A percentile compares a stretch with the other conserved stretches of the same genome.
Conservation (phyloP, 2,797 vertebrate species). For the Oceanodroma leucorhoa region DNA sequence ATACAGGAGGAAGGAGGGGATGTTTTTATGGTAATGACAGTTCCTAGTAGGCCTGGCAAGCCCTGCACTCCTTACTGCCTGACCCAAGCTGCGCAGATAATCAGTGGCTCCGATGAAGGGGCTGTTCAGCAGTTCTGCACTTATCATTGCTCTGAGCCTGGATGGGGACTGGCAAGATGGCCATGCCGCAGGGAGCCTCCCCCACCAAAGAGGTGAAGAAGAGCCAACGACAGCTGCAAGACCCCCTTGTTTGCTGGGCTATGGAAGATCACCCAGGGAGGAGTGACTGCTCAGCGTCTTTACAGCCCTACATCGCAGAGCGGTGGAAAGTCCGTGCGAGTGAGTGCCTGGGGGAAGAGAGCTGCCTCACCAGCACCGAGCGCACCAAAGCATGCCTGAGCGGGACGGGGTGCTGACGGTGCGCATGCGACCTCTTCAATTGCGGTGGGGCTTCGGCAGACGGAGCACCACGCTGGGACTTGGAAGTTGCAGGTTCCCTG, state of each 20-base stretch:
- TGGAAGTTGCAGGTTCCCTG: neutral
- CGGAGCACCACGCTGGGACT: neutral
- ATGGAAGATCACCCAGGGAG: neutral
- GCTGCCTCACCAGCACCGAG: neutral
- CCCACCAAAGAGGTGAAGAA: neutral
- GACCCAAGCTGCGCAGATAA: neutral
- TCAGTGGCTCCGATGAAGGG: neutral
- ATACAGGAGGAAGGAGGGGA: neutral
- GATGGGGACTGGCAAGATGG: neutral
- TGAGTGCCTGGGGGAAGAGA: neutral
- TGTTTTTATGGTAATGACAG: neutral
- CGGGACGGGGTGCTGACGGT: neutral
- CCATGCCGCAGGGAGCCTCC: neutral
- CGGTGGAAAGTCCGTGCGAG: neutral
- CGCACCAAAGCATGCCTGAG: neutral
- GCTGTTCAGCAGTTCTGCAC: neutral
- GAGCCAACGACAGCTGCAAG: neutral
- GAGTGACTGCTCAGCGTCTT: neutral
- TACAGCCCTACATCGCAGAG: neutral
- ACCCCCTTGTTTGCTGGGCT: neutral
- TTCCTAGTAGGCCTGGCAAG: neutral
- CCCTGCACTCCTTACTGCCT: neutral
- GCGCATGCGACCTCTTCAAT: rapidly evolving
- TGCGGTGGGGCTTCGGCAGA: neutral
- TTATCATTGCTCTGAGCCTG: neutral